phyloP scores from a whole-genome alignment of 1,140 invertebrate genomes.

The Platorchestia sp. region DNA sequence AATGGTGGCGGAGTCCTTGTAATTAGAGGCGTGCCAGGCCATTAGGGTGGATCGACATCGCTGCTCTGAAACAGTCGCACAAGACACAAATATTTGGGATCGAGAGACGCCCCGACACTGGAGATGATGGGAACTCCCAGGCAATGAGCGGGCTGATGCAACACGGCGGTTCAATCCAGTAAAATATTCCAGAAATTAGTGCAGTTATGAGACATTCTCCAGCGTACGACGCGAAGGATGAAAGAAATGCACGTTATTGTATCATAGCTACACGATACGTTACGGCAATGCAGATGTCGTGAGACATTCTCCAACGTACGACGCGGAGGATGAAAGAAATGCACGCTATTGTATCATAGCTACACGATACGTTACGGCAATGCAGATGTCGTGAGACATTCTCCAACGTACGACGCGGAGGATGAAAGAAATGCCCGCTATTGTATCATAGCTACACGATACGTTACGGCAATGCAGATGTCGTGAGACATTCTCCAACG shows the following conservation, averaged over 20 bases:
- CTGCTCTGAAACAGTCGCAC: constrained; percentile 39
- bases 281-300: neutral
- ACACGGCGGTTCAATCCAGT: neutral
- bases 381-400: too few relatives aligned
- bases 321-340: neutral
- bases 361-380: too few relatives aligned
- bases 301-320: neutral
- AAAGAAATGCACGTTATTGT: too few relatives aligned
- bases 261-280: too few relatives aligned
- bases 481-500: too few relatives aligned
- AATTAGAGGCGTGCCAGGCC: constrained; percentile 31
- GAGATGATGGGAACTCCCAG: neutral
- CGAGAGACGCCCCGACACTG: constrained; percentile 18
- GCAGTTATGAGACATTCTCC: neutral
- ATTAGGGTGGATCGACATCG: constrained; percentile 7
- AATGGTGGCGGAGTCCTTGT: constrained; percentile 7
- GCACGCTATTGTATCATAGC: too few relatives aligned
- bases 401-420: too few relatives aligned
- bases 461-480: too few relatives aligned
- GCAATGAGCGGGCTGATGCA: neutral
- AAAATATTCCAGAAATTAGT: neutral
- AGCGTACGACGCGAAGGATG: neutral
- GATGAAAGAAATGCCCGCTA: too few relatives aligned
- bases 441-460: too few relatives aligned
- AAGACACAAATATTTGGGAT: constrained; percentile 25